These are phyloP conservation scores for Zaprionus obscuricornis DNA, from an alignment of 2,888 invertebrate genomes.

Conservation along the genomic window DNA sequence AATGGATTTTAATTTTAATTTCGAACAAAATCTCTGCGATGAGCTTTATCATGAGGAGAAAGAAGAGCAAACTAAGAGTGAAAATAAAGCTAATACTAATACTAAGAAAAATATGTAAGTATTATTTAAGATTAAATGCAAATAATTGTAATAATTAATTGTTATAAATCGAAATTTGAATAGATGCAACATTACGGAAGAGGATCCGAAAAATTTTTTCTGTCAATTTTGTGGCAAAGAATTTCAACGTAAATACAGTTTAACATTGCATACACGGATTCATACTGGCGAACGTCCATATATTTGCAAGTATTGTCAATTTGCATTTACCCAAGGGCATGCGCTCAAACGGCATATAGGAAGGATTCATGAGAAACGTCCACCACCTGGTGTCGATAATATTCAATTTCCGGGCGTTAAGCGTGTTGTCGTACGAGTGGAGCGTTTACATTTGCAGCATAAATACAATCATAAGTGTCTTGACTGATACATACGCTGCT, in stretches of 20 bases:
- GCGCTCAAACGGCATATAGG: slow-evolving; percentile 33
- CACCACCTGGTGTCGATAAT: slow-evolving; percentile 6
- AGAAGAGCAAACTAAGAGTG: not conserved
- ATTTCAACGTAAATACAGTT: slow-evolving; percentile 20
- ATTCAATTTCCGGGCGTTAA: slow-evolving; percentile 16
- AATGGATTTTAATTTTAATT: not conserved
- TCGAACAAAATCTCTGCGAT: not conserved
- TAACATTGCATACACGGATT: slow-evolving; percentile 20
- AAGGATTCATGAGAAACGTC: slow-evolving; percentile 19
- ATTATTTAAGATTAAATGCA: not conserved
- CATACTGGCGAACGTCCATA: slow-evolving; percentile 40
- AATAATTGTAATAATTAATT: not conserved
- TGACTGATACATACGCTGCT: slow-evolving; percentile 27
- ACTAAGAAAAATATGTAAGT: not conserved
- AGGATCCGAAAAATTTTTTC: not conserved
- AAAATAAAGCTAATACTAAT: not conserved
- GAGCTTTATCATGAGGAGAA: not conserved
- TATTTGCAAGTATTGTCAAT: slow-evolving; percentile 17
- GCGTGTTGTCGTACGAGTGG: slow-evolving; percentile 37
- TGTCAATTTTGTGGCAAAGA: slow-evolving; percentile 29
- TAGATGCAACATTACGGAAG: not conserved
- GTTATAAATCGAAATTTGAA: not conserved
- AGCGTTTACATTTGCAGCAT: slow-evolving; percentile 25
- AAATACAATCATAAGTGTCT: not conserved
- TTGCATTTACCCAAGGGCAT: slow-evolving; percentile 39